phyloP scores from a whole-genome alignment of 2,888 invertebrate genomes.

The Callosobruchus maculatus region DNA sequence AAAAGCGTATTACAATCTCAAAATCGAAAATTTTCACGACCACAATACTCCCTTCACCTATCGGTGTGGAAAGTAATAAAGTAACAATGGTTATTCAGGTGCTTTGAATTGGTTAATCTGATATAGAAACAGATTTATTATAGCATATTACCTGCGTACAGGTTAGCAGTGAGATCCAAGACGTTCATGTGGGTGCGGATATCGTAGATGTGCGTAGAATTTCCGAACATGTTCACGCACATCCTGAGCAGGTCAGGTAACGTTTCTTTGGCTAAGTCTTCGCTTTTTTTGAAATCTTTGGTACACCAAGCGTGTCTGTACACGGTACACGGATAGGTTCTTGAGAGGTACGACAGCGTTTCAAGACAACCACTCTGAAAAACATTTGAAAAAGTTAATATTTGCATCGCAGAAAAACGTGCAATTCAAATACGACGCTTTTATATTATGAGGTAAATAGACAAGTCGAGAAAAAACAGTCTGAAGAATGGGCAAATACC shows the following conservation, averaged over 20 bases:
- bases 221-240: constrained; percentile 48
- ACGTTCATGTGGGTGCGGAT: constrained; percentile 50
- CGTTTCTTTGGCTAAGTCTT: constrained; percentile 10
- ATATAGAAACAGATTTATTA: too few species aligned
- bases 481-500: too few species aligned
- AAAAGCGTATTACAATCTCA: too few species aligned
- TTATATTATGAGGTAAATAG: not conserved
- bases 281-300: constrained; percentile 13
- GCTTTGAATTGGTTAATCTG: too few species aligned
- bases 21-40: too few species aligned
- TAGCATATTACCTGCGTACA: constrained; percentile 52
- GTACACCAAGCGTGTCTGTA: constrained; percentile 66
- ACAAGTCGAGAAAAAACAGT: not conserved
- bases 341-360: constrained; percentile 64
- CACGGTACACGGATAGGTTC: constrained; percentile 63
- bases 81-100: too few species aligned
- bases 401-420: too few species aligned
- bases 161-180: constrained; percentile 55
- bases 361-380: constrained; percentile 63
- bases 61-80: too few species aligned
- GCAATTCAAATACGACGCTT: not conserved
- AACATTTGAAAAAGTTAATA: not conserved
- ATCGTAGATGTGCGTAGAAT: constrained; percentile 55
- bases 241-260: constrained; percentile 41
- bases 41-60: too few species aligned